Conservation (phyloP, 2,888 invertebrate species). For the Erebia epiphron region DNA sequence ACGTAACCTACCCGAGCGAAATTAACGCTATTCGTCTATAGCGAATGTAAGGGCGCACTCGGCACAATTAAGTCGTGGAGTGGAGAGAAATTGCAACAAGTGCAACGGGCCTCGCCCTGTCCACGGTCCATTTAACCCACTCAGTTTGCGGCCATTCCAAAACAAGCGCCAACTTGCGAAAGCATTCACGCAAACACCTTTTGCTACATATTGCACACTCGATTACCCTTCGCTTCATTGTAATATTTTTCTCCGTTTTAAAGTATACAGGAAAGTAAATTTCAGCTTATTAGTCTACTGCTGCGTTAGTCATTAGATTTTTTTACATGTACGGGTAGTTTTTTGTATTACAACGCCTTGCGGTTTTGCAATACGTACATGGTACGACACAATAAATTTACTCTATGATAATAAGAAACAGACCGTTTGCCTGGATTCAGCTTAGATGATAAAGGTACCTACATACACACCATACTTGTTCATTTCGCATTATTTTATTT, state of each 20-base stretch:
- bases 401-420: no score
- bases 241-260: conserved; percentile 24
- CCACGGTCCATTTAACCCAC: conserved; percentile 77
- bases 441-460: no score
- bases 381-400: no score
- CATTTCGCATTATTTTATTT: neutral
- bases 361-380: neutral
- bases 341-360: neutral
- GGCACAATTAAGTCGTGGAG: conserved; percentile 72
- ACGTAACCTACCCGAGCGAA: conserved; percentile 70
- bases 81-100: conserved; percentile 78
- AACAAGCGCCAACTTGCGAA: conserved; percentile 53
- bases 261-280: neutral
- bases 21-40: conserved; percentile 76
- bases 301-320: neutral
- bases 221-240: conserved; percentile 41
- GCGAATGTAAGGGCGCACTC: conserved; percentile 68
- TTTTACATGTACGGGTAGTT: neutral
- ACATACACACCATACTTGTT: neutral
- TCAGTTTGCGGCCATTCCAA: conserved; percentile 61
- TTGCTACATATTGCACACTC: conserved; percentile 46
- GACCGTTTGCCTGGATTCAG: no score
- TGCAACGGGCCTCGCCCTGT: conserved; percentile 67
- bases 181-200: conserved; percentile 57
- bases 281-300: neutral